Evolutionary conservation across 2,888 invertebrate genomes (phyloP), one percentile per base, ranked within the genome.

Genomic region (Euzophera pinguis): DNA sequence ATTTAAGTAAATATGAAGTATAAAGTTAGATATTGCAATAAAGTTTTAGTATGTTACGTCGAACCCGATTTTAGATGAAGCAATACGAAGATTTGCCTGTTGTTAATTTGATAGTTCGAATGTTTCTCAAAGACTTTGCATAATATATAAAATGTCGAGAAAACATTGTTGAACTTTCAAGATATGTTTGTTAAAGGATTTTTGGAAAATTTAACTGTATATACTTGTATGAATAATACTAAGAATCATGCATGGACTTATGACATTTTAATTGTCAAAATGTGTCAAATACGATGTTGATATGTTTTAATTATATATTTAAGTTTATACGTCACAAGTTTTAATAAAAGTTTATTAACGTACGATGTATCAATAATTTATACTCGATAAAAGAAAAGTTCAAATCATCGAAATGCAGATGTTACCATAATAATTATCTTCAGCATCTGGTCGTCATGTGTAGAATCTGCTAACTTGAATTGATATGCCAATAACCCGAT

Each of bases 1-100:
- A 14, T 38, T 35, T 16, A 45, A 45, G 45, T 45, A 45, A 45
- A 45, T 45, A 34, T 29, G 32, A 45, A 45, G 45, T 45, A n/a
- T 45, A 14, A 14, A 9, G 14, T 34, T 14, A 4, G 32, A 16
- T 34, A 16, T 14, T 32, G 45, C 45, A 16, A 5, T 45, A 45
- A 45, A 34, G 45, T 45, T 45, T 43, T 13, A 38, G 42, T 43
- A 27, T 45, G 32, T 32, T 45, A 45, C 14, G 32, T 34, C 45
- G 29, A 45, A 32, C 14, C 8, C 32, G 43, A 27, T 27, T 29
- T 14, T 45, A 16, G 42, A 43, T 43, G 22, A 43, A 39, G 39
- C 14, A 29, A 45, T 5, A 8, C 34, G 10, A 32, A 45, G 45
- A 45, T 45, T 32, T 29, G 10, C 16, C 45, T 45, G 34, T 45